Base-by-base conservation (phyloP, 1,140 invertebrate species). In the Galleria mellonella region DNA sequence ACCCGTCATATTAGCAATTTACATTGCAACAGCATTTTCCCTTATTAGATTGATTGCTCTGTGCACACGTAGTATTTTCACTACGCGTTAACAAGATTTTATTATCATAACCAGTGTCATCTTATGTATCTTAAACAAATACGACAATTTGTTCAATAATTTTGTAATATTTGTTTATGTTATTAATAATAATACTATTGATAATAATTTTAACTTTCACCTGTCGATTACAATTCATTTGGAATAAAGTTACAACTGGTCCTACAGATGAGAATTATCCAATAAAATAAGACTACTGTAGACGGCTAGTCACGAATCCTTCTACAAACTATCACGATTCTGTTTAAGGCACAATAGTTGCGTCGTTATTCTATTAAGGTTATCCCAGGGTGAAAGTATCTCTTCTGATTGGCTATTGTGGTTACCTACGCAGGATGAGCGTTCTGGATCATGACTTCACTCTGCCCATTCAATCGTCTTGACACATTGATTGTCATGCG, bases 391-490 rank as follows among this genome's bases (percentile, higher is more conserved):
- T 79, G 79, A 83, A 83, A 83, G 79, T 77, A 72, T 59, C 41
- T 43, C 47, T 54, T 52, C 62, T 72, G 76, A 81, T 83, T 79
- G 73, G 47, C 70, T 52, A 81, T 83, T 83, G 74, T 82, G 39
- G 17, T 23, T 23, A 42, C 51, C 43, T 43, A 51, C 49, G 31
- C 69, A 67, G 68, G 77, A 82, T 51, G 53, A 45, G 54, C 56
- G 53, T 58, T 72, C 74, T 72, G 75, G 74, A 78, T 62, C 72
- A 64, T 71, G 72, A 78, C 81, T 75, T 73, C 74, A 65, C 68
- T 70, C 49, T 41, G 48, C 54, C 55, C 47, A 56, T 66, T 70
- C 70, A 68, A 72, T 66, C 67, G 62, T 72, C 71, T 77, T 62
- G 58, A 64, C 60, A 52, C 46, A 56, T 57, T 63, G 69, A 83